Evolutionary conservation across 2,888 invertebrate species (phyloP).

Genomic region (Agrotis segetum): DNA sequence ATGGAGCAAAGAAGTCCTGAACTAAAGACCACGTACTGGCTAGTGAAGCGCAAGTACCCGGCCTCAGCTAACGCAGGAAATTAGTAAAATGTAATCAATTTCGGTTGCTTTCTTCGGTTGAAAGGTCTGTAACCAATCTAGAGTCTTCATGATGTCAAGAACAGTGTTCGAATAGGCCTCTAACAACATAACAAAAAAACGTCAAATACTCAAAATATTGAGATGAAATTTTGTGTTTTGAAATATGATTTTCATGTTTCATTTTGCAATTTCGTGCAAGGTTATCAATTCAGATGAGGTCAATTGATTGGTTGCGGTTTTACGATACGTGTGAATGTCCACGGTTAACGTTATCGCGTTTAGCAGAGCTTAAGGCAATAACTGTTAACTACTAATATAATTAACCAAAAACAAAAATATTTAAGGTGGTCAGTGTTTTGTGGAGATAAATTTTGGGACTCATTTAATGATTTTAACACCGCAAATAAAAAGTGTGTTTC

Average conservation of each 20-base stretch:
- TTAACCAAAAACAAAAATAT: slow-evolving; percentile 15
- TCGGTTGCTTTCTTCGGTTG: too few relatives aligned
- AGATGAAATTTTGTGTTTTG: slow-evolving; percentile 59
- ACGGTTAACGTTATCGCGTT: slow-evolving; percentile 47
- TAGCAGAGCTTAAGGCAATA: slow-evolving; percentile 50
- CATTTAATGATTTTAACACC: too few relatives aligned
- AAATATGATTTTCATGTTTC: slow-evolving; percentile 63
- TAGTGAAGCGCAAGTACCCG: too few relatives aligned
- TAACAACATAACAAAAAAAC: too few relatives aligned
- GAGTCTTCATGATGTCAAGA: too few relatives aligned
- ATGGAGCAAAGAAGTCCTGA: background rate
- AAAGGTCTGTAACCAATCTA: too few relatives aligned
- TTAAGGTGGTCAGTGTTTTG: background rate
- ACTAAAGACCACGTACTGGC: background rate
- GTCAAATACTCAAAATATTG: slow-evolving; percentile 25
- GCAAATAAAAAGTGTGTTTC: too few relatives aligned
- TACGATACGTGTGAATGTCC: slow-evolving; percentile 51
- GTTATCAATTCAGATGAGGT: slow-evolving; percentile 63
- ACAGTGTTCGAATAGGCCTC: too few relatives aligned
- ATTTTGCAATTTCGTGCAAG: slow-evolving; percentile 63
- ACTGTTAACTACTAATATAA: slow-evolving; percentile 36
- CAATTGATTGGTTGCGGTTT: slow-evolving; percentile 63
- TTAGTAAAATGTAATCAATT: too few relatives aligned
- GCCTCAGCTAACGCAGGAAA: too few relatives aligned
- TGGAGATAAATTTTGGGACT: background rate